Percentiles rank a stretch among this genome's conserved stretches.
Evolutionary conservation across 2,888 invertebrate species (phyloP).

Genomic region (Drosophila rubida): DNA sequence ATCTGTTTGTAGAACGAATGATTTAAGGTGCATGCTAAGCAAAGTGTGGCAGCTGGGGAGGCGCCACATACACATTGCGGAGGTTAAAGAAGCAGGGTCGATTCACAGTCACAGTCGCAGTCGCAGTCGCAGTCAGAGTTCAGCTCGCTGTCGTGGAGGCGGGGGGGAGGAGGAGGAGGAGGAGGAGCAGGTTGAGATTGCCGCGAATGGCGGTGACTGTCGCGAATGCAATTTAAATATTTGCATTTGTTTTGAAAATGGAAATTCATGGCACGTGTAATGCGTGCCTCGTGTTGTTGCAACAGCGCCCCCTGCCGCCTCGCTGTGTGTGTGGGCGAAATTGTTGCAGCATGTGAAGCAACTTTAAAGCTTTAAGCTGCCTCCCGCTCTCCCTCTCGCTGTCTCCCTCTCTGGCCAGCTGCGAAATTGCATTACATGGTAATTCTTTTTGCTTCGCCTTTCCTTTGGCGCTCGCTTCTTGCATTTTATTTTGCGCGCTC

Average conservation of each 20-base stretch:
- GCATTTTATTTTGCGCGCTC: conserved; percentile 55
- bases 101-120: neutral
- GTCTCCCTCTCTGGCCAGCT: conserved; percentile 45
- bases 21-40: conserved; percentile 70
- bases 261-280: conserved; percentile 64
- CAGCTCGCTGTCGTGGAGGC: neutral
- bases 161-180: neutral
- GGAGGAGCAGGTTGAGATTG: conserved; percentile 25
- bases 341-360: neutral
- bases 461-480: conserved; percentile 12
- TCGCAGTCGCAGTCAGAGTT: neutral
- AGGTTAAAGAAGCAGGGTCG: neutral
- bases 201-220: conserved; percentile 63
- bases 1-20: conserved; percentile 80
- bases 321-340: conserved; percentile 7
- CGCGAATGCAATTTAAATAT: conserved; percentile 81
- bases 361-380: conserved; percentile 62
- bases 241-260: conserved; percentile 76
- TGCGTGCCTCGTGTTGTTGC: conserved; percentile 33
- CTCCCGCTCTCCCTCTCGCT: neutral
- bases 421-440: conserved; percentile 72
- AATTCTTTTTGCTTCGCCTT: conserved; percentile 48
- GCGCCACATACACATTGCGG: neutral
- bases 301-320: neutral
- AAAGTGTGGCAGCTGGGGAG: conserved; percentile 14